Evolutionary conservation across 1,140 invertebrate genomes (phyloP).

Genomic region (Papilio machaon): DNA sequence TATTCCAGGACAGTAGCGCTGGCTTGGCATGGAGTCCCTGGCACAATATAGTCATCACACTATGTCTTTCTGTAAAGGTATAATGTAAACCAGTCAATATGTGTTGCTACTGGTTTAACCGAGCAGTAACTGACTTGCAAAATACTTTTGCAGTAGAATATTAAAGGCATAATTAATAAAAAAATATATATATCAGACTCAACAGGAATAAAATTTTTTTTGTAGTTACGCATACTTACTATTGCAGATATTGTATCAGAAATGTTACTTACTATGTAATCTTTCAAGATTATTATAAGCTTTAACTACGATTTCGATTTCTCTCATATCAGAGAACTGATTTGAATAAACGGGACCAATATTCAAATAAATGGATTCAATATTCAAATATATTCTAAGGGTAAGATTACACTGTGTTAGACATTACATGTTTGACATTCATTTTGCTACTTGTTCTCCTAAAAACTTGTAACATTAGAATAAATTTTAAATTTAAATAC

Average conservation of each 20-base stretch:
- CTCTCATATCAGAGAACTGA: constrained; percentile 4
- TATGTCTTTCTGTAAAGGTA: no score
- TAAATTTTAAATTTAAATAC: no score
- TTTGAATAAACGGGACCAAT: constrained; percentile 33
- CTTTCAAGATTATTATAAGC: neutral
- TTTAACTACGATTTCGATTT: constrained; percentile 15
- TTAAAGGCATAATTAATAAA: no score
- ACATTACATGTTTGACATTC: neutral
- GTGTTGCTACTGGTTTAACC: no score
- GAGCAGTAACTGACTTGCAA: no score
- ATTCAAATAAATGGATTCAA: constrained; percentile 32
- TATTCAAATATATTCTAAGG: constrained; percentile 23
- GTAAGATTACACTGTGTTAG: neutral
- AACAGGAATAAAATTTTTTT: no score
- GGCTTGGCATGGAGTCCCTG: no score
- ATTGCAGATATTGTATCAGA: neutral
- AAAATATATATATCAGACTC: no score
- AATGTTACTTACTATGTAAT: neutral
- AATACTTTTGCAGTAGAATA: no score
- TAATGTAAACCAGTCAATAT: no score
- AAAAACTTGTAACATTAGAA: neutral
- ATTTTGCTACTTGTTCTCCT: neutral
- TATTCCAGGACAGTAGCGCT: no score
- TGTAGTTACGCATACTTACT: neutral
- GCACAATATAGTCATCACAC: no score